Evolutionary conservation across 1,140 invertebrate species (phyloP).

Genomic region (Mizuhopecten yessoensis): DNA sequence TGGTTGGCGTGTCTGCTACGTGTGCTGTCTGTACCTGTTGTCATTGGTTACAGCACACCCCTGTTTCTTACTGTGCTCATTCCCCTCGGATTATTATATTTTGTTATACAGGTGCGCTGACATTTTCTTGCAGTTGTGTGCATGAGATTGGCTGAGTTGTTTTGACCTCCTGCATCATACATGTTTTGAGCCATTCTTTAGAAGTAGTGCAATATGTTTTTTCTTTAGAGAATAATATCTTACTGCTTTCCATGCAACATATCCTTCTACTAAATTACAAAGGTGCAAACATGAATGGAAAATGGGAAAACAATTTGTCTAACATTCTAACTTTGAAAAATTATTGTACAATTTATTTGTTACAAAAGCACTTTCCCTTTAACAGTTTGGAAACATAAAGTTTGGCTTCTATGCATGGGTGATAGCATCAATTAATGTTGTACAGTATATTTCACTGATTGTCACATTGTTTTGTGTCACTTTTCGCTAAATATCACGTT

Average conservation of each 20-base stretch:
- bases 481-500: no score
- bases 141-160: not conserved
- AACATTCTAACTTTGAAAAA: not conserved
- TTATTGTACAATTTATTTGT: not conserved
- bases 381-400: not conserved
- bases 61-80: constrained; percentile 92
- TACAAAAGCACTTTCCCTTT: not conserved
- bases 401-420: not conserved
- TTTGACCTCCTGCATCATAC: not conserved
- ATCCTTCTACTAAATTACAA: not conserved
- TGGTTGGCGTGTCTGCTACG: constrained; percentile 81
- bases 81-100: constrained; percentile 86
- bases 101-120: constrained; percentile 65
- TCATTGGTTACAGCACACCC: constrained; percentile 95
- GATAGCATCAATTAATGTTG: not conserved
- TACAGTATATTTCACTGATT: no score
- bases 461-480: no score
- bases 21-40: constrained; percentile 93
- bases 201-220: not conserved
- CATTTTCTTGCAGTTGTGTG: constrained; percentile 7
- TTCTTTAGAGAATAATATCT: not conserved
- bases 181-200: not conserved
- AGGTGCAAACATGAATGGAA: not conserved
- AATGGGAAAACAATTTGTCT: not conserved
- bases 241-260: not conserved